Evolutionary conservation across 2,113 vertebrate species (phyloP).

Genomic region (Axis porcinus): DNA sequence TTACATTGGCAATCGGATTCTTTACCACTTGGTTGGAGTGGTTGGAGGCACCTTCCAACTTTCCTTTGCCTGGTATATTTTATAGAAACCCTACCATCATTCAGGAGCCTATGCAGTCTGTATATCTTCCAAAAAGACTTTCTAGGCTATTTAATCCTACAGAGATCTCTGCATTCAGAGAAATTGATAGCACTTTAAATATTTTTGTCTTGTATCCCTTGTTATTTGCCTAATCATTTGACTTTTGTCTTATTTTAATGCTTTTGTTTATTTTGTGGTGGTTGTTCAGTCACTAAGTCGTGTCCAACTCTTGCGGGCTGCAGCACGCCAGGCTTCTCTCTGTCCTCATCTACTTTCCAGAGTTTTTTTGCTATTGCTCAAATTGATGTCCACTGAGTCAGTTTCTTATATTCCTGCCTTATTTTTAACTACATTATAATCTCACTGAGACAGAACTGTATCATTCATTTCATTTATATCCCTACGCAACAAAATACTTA

Average conservation of each 20-base stretch:
- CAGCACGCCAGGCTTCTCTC: neutral
- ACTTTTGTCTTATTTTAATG: neutral
- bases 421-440: neutral
- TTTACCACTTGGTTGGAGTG: neutral
- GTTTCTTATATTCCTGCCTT: neutral
- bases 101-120: neutral
- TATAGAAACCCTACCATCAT: neutral
- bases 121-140: neutral
- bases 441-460: neutral
- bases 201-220: neutral
- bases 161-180: neutral
- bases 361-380: neutral
- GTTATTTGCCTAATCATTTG: neutral
- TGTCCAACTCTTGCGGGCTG: neutral
- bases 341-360: neutral
- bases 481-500: neutral
- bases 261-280: neutral
- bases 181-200: neutral
- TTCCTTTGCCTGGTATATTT: neutral
- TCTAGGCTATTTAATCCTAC: neutral
- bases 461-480: neutral
- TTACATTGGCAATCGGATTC: neutral
- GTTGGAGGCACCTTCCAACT: neutral
- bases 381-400: neutral
- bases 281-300: neutral